phyloP scores from a whole-genome alignment of 2,888 invertebrate genomes.

The Exocentrus adspersus region DNA sequence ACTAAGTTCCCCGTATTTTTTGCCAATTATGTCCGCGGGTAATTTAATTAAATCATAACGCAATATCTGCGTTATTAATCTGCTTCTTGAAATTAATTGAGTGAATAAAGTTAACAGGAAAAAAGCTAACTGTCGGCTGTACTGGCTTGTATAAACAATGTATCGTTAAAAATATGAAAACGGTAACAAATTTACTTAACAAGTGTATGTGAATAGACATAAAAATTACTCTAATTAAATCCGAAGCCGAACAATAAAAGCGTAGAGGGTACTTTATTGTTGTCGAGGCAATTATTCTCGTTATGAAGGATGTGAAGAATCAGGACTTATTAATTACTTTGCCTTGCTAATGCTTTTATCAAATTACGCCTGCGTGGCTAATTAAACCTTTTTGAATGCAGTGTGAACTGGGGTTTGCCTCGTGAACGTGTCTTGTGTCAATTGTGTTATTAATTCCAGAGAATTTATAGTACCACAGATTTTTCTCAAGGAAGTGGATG shows the following conservation, averaged over 20 bases:
- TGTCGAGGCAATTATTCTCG: conserved; percentile 20
- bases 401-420: conserved; percentile 48
- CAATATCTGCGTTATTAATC: conserved; percentile 17
- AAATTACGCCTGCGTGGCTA: conserved; percentile 43
- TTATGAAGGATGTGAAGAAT: conserved; percentile 22
- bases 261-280: conserved; percentile 19
- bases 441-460: conserved; percentile 35
- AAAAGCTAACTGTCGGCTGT: conserved; percentile 29
- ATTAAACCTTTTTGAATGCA: conserved; percentile 46
- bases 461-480: conserved; percentile 28
- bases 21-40: conserved; percentile 22
- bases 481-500: conserved; percentile 39
- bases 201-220: conserved; percentile 44
- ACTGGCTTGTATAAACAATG: conserved; percentile 46
- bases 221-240: conserved; percentile 45
- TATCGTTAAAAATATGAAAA: conserved; percentile 52
- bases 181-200: conserved; percentile 52
- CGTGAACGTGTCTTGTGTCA: conserved; percentile 39
- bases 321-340: conserved; percentile 41
- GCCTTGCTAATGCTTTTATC: conserved; percentile 47
- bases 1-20: conserved; percentile 10
- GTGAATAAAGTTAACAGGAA: conserved; percentile 14
- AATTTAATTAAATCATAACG: conserved; percentile 15
- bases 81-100: conserved; percentile 21
- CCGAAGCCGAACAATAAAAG: conserved; percentile 36